Evolutionary conservation across 1,140 invertebrate species (phyloP).

Genomic region (Bombus turneri): DNA sequence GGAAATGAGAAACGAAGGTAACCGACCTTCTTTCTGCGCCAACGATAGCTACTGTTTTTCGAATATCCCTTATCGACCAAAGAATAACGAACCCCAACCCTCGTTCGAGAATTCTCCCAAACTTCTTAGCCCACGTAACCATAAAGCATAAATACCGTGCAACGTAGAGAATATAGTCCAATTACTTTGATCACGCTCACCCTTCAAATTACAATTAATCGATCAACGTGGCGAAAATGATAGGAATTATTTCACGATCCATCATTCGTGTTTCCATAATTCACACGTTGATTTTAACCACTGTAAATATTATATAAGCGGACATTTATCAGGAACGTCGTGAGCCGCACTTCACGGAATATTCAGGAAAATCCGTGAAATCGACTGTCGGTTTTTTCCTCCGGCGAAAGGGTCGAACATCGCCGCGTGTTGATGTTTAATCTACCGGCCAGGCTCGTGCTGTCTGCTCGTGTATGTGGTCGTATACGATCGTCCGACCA

Average conservation of each 20-base stretch:
- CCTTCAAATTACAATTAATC: background rate
- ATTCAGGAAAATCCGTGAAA: conserved; percentile 33
- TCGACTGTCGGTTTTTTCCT: conserved; percentile 40
- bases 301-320: conserved; percentile 11
- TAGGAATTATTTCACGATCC: background rate
- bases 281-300: conserved; percentile 3
- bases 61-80: conserved; percentile 38
- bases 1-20: conserved; percentile 73
- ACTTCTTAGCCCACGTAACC: background rate
- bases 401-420: background rate
- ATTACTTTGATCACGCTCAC: no score
- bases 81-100: background rate
- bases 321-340: background rate
- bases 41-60: conserved; percentile 58
- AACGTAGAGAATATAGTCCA: no score
- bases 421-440: background rate
- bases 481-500: background rate
- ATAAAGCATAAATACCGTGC: background rate
- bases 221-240: background rate
- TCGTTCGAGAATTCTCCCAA: no score
- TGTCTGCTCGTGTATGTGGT: background rate
- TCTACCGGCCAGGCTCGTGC: background rate
- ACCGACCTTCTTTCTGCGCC: conserved; percentile 63
- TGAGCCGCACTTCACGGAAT: conserved; percentile 6
- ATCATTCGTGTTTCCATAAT: background rate